Percentiles rank a stretch among this genome's conserved stretches.
Conservation (phyloP, 2,888 invertebrate genomes). For the Pandemis corylana region DNA sequence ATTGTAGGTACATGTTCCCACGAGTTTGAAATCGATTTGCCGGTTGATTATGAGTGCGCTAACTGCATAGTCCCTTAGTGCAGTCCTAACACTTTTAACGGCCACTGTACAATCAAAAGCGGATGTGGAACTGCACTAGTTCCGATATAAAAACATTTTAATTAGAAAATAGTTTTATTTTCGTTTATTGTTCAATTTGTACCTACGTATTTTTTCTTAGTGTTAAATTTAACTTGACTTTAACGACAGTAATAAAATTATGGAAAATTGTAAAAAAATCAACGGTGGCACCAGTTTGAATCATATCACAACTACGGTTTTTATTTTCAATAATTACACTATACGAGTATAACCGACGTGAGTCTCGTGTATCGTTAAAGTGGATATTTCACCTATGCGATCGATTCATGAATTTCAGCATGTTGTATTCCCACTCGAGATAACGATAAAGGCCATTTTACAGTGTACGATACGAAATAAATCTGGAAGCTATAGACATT, state of each 20-base stretch:
- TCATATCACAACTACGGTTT: too few species aligned
- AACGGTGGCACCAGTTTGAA: too few species aligned
- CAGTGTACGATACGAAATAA: neutral
- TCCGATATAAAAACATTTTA: too few species aligned
- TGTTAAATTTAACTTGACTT: too few species aligned
- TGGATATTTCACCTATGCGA: slow-evolving; percentile 8
- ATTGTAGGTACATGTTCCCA: neutral
- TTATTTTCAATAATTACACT: neutral
- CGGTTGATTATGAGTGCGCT: neutral
- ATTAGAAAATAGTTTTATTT: neutral
- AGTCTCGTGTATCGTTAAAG: neutral
- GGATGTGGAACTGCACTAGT: too few species aligned
- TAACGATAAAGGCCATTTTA: slow-evolving; percentile 23
- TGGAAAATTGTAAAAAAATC: too few species aligned
- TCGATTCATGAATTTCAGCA: slow-evolving; percentile 21
- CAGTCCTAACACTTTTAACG: too few species aligned
- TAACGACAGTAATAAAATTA: too few species aligned
- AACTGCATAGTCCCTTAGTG: too few species aligned
- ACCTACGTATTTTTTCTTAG: too few species aligned
- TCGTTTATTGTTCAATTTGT: too few species aligned
- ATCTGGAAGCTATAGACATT: neutral
- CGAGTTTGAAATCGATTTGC: neutral
- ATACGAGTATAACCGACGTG: neutral
- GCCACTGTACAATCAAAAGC: too few species aligned
- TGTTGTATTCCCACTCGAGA: slow-evolving; percentile 25